Percentiles rank a stretch among this genome's conserved stretches.
Conservation (phyloP, 2,113 vertebrate genomes). For the Megalops atlanticus region DNA sequence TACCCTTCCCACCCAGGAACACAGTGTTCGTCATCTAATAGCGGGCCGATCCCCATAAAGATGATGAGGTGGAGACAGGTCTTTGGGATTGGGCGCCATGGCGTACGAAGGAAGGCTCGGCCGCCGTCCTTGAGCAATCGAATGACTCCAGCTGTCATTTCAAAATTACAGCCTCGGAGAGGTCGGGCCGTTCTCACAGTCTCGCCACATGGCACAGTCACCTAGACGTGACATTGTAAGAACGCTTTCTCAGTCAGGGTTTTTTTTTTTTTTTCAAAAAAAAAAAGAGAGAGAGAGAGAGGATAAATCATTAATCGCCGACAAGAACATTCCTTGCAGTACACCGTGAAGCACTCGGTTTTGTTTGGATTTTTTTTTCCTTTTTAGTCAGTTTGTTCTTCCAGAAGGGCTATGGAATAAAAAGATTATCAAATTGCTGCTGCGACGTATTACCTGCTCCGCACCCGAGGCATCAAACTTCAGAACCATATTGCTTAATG, state of each 20-base stretch:
- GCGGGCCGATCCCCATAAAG: neutral
- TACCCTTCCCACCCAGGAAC: neutral
- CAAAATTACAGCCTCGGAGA: neutral
- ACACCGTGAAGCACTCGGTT: conserved; percentile 3
- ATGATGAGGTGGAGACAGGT: conserved; percentile 9
- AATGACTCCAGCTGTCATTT: neutral
- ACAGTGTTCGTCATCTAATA: neutral
- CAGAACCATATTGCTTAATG: conserved; percentile 2
- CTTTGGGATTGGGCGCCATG: neutral
- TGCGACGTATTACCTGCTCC: neutral
- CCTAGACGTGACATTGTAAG: conserved; percentile 16
- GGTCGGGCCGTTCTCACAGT: neutral
- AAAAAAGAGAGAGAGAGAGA: neutral
- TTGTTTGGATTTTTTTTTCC: conserved; percentile 15
- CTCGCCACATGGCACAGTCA: neutral
- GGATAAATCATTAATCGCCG: conserved; percentile 31
- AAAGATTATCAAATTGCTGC: conserved; percentile 23
- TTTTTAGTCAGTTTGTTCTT: neutral
- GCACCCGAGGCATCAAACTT: conserved; percentile 11
- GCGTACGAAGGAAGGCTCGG: neutral
- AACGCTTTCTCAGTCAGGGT: neutral
- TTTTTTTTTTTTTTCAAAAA: too few species aligned
- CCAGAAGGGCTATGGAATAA: neutral
- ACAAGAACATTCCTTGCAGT: conserved; percentile 27
- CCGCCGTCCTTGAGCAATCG: conserved; percentile 6